phyloP scores from a whole-genome alignment of 2,888 invertebrate species.

The Athalia rosae region DNA sequence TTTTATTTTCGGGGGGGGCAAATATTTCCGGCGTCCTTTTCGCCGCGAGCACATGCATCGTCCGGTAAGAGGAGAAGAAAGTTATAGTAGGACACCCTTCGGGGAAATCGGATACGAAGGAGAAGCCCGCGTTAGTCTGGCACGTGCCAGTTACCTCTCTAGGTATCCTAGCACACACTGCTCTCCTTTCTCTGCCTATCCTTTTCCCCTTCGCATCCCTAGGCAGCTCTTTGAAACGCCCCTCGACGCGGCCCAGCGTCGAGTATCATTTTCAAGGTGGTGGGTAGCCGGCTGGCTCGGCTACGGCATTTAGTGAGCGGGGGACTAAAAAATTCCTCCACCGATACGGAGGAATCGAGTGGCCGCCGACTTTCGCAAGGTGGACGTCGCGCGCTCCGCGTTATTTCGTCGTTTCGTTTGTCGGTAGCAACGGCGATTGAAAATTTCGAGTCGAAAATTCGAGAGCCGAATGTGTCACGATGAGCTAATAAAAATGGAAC shows the following conservation, averaged over 20 bases:
- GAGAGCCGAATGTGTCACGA: too few relatives aligned
- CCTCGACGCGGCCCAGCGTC: conserved; percentile 22
- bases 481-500: too few relatives aligned
- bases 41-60: neutral
- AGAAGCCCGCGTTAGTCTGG: conserved; percentile 52
- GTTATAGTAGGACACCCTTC: neutral
- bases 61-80: conserved; percentile 1
- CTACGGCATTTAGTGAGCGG: too few relatives aligned
- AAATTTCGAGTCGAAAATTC: too few relatives aligned
- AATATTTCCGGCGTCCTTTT: too few relatives aligned
- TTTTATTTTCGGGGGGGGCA: too few relatives aligned
- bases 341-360: conserved; percentile 20
- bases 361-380: conserved; percentile 32
- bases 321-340: conserved; percentile 28
- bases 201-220: conserved; percentile 44
- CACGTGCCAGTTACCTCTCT: conserved; percentile 47
- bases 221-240: conserved; percentile 36
- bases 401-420: too few relatives aligned
- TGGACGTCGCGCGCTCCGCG: too few relatives aligned
- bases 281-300: too few relatives aligned
- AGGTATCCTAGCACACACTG: conserved; percentile 13
- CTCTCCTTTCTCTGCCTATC: conserved; percentile 44
- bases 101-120: conserved; percentile 26
- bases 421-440: too few relatives aligned
- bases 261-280: conserved; percentile 35